Evolutionary conservation across 2,797 vertebrate genomes (phyloP).

Genomic region (Lacerta viridis): DNA sequence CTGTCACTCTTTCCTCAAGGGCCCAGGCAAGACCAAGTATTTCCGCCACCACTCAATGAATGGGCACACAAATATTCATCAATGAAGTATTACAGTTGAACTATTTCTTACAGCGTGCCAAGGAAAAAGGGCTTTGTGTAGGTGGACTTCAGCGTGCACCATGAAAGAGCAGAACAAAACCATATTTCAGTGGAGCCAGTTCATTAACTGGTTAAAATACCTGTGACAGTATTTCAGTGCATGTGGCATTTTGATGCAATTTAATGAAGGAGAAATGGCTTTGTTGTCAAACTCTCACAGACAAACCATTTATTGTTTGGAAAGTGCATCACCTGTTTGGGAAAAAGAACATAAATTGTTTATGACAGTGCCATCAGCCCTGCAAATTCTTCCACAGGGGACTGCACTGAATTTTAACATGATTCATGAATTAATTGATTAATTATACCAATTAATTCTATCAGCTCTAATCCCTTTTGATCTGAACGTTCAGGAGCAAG

Average conservation of each 20-base stretch:
- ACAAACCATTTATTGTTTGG: conserved; percentile 36
- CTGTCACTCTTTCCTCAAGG: neutral
- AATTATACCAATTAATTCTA: conserved; percentile 52
- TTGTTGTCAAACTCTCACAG: conserved; percentile 5
- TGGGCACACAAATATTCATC: neutral
- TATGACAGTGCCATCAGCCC: conserved; percentile 38
- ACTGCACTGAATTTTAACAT: conserved; percentile 42
- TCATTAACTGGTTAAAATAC: conserved; percentile 25
- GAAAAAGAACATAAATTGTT: conserved; percentile 38
- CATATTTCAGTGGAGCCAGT: neutral
- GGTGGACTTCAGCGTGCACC: fast-evolving
- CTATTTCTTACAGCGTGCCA: neutral
- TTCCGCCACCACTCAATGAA: neutral
- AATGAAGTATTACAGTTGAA: neutral
- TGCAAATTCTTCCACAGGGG: conserved; percentile 11
- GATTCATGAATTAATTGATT: conserved; percentile 49
- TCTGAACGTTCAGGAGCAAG: conserved; percentile 16
- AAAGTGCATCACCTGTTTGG: conserved; percentile 11
- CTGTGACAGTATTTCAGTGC: neutral
- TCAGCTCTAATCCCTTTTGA: conserved; percentile 17
- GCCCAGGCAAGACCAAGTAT: neutral
- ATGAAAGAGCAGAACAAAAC: conserved; percentile 22
- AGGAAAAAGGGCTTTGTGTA: neutral
- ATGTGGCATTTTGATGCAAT: conserved; percentile 14
- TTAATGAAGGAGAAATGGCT: conserved; percentile 1